Conservation (phyloP, 2,113 vertebrate genomes). For the Panthera tigris region DNA sequence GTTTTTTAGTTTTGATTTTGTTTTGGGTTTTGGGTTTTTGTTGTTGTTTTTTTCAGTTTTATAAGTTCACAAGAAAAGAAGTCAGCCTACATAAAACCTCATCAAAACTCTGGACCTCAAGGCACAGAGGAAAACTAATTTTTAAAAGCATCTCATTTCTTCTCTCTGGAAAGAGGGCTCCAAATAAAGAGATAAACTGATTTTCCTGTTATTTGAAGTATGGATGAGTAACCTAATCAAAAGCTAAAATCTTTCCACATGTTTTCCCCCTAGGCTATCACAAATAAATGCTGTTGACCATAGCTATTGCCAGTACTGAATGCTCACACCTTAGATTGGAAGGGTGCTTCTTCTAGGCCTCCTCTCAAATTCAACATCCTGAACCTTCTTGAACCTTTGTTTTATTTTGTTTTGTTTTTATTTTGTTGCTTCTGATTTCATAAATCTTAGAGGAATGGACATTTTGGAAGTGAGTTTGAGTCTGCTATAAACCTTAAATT, state of each 20-base stretch:
- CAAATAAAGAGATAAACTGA: neutral
- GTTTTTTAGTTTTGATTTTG: neutral
- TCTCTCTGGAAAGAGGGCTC: neutral
- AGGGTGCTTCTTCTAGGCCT: neutral
- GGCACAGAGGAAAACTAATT: conserved; percentile 22
- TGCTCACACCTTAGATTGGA: neutral
- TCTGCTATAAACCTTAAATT: neutral
- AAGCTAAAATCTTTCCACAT: neutral
- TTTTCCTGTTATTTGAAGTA: neutral
- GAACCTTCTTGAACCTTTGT: neutral
- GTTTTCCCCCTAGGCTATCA: neutral
- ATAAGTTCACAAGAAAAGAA: neutral
- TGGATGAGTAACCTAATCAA: neutral
- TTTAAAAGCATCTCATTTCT: neutral
- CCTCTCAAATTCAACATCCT: neutral
- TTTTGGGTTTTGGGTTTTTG: neutral
- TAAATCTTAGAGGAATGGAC: conserved; percentile 7
- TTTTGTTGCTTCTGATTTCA: conserved; percentile 14
- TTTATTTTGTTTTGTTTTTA: neutral
- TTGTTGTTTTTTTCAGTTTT: neutral
- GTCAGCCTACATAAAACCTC: neutral
- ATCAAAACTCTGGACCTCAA: neutral
- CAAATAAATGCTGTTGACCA: neutral
- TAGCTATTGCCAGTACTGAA: neutral
- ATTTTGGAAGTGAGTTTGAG: conserved; percentile 31